A percentile compares a stretch with the other conserved stretches of the same genome.
These are phyloP conservation scores for Pterophyllum scalare DNA, from an alignment of 2,113 vertebrate genomes.

Conservation along the genomic window DNA sequence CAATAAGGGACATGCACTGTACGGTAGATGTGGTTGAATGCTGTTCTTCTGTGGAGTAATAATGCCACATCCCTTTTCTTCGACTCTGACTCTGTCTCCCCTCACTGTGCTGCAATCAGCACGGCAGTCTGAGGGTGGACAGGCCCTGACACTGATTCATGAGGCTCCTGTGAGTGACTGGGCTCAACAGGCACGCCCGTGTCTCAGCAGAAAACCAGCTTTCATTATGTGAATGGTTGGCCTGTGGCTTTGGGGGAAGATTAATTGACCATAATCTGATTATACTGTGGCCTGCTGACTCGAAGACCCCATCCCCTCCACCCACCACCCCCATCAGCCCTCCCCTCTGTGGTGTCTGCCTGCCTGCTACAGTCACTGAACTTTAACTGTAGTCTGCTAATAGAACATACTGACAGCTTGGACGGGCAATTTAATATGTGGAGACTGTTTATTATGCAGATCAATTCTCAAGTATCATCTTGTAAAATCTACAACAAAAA, in stretches of 20 bases:
- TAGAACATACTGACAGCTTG: not conserved
- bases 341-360: not conserved
- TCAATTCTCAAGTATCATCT: not conserved
- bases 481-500: not conserved
- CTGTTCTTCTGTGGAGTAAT: not conserved
- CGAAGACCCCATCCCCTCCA: not conserved
- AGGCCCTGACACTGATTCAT: not conserved
- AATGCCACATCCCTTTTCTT: not conserved
- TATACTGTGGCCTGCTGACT: not conserved
- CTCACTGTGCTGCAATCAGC: not conserved
- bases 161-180: not conserved
- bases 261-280: conserved; percentile 53
- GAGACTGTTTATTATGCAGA: not conserved
- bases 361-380: conserved; percentile 23
- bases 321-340: not conserved
- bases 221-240: conserved; percentile 12
- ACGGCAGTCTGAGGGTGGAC: not conserved
- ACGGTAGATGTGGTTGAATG: not conserved
- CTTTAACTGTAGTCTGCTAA: not conserved
- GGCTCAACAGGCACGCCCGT: not conserved
- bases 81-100: not conserved
- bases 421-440: not conserved
- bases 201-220: conserved; percentile 14
- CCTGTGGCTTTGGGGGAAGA: not conserved
- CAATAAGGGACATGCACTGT: accelerated